Base-by-base conservation (phyloP, 2,113 vertebrate genomes). In the Grammomys dolichurus region DNA sequence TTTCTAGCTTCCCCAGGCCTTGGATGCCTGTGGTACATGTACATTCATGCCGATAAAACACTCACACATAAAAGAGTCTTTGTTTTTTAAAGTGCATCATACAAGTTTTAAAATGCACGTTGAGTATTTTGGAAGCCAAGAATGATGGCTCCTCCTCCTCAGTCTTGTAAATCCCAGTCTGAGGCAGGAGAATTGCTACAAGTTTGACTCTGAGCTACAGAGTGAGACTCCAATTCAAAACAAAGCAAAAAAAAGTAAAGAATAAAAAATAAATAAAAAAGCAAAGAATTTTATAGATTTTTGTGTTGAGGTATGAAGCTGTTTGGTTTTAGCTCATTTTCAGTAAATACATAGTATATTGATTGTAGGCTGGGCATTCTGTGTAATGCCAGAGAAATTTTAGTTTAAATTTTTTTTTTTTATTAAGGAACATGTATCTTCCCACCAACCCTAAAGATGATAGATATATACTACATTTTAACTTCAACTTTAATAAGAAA, bases 361-460 rank as follows among this genome's bases (percentile, higher is more conserved):
- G 7, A 40, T 78, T 78, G 7, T 54, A 36, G 28, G 28, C 16
- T 33, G 76, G 28, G 16, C 26, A 78, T 51, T 51, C 46, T 78
- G 9, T 78, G 28, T 95, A 86, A 86, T 19, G 69, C 43, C 8
- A 67, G 70, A 94, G 36, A 36, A 87, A 40, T 85, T 90, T 92
- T 78, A 96, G 81, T 87, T 95, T 89, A 46, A 36, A 78, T 73
- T 72, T 91, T 58, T 75, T 78, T 31, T 89, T 84, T 58, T 90
- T 87, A 33, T 51, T 89, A 85, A 91, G 54, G 87, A 24, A 31
- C 67, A 4, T 81, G 7, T 40, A 43, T 28, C 48, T 58, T 90
- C 89, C 92, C 28, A 67, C 81, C 20, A n/a, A 20, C 14, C 28
- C 7, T 54, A 33, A 69, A 94, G 36, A 3, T 88, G 58, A 51